phyloP scores from a whole-genome alignment of 1,140 invertebrate species.

The Drosophila nigromelanica region DNA sequence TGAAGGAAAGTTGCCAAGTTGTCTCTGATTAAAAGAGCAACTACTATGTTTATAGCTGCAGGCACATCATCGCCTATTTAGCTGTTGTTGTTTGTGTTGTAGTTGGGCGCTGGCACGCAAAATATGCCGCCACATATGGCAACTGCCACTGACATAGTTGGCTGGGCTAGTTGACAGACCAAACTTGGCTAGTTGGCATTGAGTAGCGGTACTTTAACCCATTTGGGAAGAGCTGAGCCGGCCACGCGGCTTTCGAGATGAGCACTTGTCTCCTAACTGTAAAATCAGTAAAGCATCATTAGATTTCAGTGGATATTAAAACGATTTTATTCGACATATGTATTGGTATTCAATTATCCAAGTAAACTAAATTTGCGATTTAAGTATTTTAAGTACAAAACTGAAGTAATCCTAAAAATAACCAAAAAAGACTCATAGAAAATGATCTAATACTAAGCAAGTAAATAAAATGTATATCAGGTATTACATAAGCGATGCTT shows the following conservation, averaged over 20 bases:
- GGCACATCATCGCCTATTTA: slow-evolving; percentile 29
- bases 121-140: slow-evolving; percentile 44
- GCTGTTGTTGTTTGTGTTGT: background rate
- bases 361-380: background rate
- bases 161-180: slow-evolving; percentile 27
- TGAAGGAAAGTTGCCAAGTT: slow-evolving; percentile 30
- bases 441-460: slow-evolving; percentile 11
- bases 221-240: slow-evolving; percentile 12
- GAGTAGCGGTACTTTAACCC: slow-evolving; percentile 44
- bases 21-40: slow-evolving; percentile 31
- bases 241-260: background rate
- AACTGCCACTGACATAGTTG: slow-evolving; percentile 37
- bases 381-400: background rate
- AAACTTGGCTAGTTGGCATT: slow-evolving; percentile 36
- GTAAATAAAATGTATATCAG: slow-evolving; percentile 6
- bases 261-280: background rate
- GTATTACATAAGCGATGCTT: slow-evolving; percentile 1
- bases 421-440: background rate
- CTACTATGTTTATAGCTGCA: background rate
- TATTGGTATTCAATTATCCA: too few species aligned
- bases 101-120: slow-evolving; percentile 30
- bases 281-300: background rate
- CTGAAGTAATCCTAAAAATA: too few species aligned
- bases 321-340: background rate
- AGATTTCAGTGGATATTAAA: background rate